phyloP scores from a whole-genome alignment of 2,888 invertebrate genomes.

The Philaethria dido region DNA sequence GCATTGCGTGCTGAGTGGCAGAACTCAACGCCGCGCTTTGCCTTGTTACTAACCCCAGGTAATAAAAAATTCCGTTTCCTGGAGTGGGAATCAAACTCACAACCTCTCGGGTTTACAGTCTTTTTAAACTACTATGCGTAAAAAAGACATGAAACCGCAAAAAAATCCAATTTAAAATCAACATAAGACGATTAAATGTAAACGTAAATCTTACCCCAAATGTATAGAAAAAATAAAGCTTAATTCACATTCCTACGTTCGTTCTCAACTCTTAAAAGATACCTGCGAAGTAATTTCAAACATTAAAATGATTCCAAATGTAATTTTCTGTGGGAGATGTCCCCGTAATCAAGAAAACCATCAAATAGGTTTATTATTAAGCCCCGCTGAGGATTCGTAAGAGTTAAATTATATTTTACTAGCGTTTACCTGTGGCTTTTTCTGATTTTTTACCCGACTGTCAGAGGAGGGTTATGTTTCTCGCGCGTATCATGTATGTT shows the following conservation, averaged over 20 bases:
- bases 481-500: too few relatives aligned
- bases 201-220: background rate
- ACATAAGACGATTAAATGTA: background rate
- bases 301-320: conserved; percentile 31
- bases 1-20: too few relatives aligned
- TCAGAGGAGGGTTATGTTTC: too few relatives aligned
- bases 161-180: background rate
- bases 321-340: conserved; percentile 29
- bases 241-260: background rate
- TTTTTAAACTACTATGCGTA: too few relatives aligned
- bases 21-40: too few relatives aligned
- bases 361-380: conserved; percentile 33
- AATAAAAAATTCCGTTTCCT: too few relatives aligned
- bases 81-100: too few relatives aligned
- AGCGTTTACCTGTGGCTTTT: background rate
- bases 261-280: conserved; percentile 13
- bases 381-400: conserved; percentile 7
- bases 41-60: too few relatives aligned
- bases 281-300: conserved; percentile 31
- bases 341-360: conserved; percentile 34
- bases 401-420: conserved; percentile 19
- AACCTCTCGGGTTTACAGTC: too few relatives aligned
- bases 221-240: background rate
- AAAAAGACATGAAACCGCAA: too few relatives aligned
- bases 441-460: too few relatives aligned